A percentile compares a stretch with the other conserved stretches of the same genome.
Conservation (phyloP, 1,140 invertebrate genomes). For the Phymorhynchus buccinoides region DNA sequence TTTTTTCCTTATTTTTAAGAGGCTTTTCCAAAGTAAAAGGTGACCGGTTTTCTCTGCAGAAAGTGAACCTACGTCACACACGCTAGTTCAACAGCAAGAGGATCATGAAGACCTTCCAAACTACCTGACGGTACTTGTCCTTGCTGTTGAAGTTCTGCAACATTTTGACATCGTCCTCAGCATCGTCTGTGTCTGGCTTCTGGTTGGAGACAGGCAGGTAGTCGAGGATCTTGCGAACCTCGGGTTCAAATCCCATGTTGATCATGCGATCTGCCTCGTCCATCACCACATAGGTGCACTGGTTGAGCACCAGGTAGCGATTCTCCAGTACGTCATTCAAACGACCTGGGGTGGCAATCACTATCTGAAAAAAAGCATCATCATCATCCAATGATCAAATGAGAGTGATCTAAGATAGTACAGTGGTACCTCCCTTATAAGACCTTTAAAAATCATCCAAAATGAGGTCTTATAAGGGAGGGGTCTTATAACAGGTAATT, state of each 20-base stretch:
- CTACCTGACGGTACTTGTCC: constrained; percentile 94
- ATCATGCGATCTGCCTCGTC: constrained; percentile 97
- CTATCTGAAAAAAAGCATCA: constrained; percentile 84
- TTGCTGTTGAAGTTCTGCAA: constrained; percentile 92
- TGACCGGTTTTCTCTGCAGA: too few relatives aligned
- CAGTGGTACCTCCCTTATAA: too few relatives aligned
- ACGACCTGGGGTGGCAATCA: constrained; percentile 99
- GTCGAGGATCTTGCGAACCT: constrained; percentile 98
- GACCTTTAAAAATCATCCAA: too few relatives aligned
- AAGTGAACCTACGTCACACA: too few relatives aligned
- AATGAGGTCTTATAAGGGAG: too few relatives aligned
- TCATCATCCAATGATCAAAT: too few relatives aligned
- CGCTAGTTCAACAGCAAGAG: not conserved
- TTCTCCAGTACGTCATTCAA: constrained; percentile 99
- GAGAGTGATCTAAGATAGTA: too few relatives aligned
- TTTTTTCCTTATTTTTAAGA: too few relatives aligned
- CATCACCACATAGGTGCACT: constrained; percentile 85
- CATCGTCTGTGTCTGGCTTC: constrained; percentile 98
- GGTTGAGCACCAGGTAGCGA: constrained; percentile 94
- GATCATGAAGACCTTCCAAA: too few relatives aligned
- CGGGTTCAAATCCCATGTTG: constrained; percentile 99
- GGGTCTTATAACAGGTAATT: not conserved
- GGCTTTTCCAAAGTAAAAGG: too few relatives aligned
- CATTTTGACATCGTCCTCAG: constrained; percentile 93
- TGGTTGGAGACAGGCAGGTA: constrained; percentile 99